Evolutionary conservation across 2,113 vertebrate species (phyloP), one percentile per base, ranked within the genome.

Genomic region (Galbula dea): DNA sequence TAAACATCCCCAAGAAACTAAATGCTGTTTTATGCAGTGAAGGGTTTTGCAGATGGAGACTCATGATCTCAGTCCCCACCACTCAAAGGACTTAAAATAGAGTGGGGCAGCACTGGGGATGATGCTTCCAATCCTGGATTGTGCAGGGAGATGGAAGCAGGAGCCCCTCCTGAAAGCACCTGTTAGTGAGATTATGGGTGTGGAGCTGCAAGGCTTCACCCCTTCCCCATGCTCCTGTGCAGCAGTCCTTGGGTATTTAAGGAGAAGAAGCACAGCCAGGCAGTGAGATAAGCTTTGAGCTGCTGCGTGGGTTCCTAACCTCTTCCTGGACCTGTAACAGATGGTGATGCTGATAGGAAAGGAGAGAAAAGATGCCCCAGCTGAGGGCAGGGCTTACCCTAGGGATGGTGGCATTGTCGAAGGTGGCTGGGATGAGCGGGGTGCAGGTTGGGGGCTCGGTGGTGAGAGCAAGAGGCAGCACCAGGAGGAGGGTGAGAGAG

Each of bases 321-420:
- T n/a, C 37, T 27, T 41, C 9, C 57, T 1, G 2, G 6, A 6
- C 14, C 57, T 2, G 0, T 3, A 10, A 4, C 3, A 4, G 12
- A 19, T 1, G 1, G 41, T 4, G 11, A 5, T 66, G 73, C 37
- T 17, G 61, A 2, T 1, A 32, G 71, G 67, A 9, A 11, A 55
- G 52, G 22, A 1, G 19, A 36, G 69, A 67, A 13, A 1, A 16
- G 43, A 16, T 5, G 15, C 34, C 63, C 26, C 5, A 5, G 29
- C 3, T 4, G 82, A 58, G 54, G 74, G 58, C 58, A 52, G 59
- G 17, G 57, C 95, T 96, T 94, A 96, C 96, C 94, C 51, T 1
- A 4, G 59, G 32, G 43, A 92, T 0, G 27, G 84, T 96, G 78
- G 0, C 46, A 16, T 34, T 80, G 89, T 94, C 24, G 1, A 96